Evolutionary conservation across 2,113 vertebrate genomes (phyloP), one percentile per base, ranked within the genome.

Genomic region (Tetrax tetrax): DNA sequence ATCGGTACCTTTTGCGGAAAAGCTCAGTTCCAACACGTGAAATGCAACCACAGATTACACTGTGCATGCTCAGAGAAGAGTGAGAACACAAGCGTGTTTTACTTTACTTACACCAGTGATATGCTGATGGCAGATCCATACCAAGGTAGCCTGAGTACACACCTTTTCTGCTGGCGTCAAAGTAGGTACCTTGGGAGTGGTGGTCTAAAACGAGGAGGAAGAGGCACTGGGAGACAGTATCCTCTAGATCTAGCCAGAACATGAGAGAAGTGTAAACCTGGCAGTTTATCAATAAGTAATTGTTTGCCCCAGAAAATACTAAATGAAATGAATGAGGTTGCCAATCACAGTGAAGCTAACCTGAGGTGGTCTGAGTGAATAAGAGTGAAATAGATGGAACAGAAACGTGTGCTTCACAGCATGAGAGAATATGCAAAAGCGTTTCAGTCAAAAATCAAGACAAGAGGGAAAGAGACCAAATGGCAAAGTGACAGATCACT

Each of bases 401-500:
- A 79, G 79, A 71, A 53, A 75, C 45, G 35, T 79, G 33, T 51
- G 31, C 38, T 93, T 48, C 29, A 23, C 83, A 91, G 76, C 76
- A 76, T 31, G 76, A 88, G 33, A 82, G 66, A 94, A 79, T 66
- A 91, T 24, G 21, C 41, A 60, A 72, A 94, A 65, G 25, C 10
- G 1, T 83, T 79, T 70, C 87, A 89, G 61, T 41, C 64, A 93
- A 63, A 88, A 89, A 78, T 29, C 75, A 79, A 48, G 66, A 83
- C 37, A 61, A 86, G 71, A 80, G 77, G 84, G 87, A 86, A 93
- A 13, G 64, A 72, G 77, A 87, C 68, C 94, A 91, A 93, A 83
- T 95, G 96, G 94, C 94, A 86, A 83, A 85, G 56, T 83, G 92
- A 89, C 92, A 95, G 75, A 79, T 66, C 1, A 7, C 87, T 86